A percentile compares a stretch with the other conserved stretches of the same genome.
Conservation (phyloP, 2,113 vertebrate genomes). For the Colaptes auratus region DNA sequence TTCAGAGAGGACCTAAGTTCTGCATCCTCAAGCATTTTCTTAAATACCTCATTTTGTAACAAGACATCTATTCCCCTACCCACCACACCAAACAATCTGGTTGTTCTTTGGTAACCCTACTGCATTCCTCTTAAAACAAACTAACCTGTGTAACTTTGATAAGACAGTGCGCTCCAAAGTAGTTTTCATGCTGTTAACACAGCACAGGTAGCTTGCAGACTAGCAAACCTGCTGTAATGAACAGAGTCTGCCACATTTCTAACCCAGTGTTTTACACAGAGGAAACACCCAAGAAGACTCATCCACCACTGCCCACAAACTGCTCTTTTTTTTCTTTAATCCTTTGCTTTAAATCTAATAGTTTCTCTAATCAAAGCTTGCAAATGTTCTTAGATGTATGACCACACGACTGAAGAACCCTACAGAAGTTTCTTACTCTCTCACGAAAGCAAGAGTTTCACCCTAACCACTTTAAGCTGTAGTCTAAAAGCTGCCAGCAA, state of each 20-base stretch:
- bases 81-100: neutral
- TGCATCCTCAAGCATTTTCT: neutral
- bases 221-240: neutral
- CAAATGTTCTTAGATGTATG: neutral
- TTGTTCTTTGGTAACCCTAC: neutral
- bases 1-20: neutral
- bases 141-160: neutral
- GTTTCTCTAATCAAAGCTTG: neutral
- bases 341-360: neutral
- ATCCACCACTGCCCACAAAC: neutral
- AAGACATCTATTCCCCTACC: neutral
- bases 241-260: neutral
- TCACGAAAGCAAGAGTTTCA: neutral
- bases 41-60: neutral
- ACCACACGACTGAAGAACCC: neutral
- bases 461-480: neutral
- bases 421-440: neutral
- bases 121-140: neutral
- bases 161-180: neutral
- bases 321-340: neutral
- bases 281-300: neutral
- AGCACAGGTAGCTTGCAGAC: neutral
- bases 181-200: neutral
- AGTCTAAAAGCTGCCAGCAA: neutral
- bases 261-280: accelerated